Conservation (phyloP, 1,140 invertebrate species). For the Bombus superbus region DNA sequence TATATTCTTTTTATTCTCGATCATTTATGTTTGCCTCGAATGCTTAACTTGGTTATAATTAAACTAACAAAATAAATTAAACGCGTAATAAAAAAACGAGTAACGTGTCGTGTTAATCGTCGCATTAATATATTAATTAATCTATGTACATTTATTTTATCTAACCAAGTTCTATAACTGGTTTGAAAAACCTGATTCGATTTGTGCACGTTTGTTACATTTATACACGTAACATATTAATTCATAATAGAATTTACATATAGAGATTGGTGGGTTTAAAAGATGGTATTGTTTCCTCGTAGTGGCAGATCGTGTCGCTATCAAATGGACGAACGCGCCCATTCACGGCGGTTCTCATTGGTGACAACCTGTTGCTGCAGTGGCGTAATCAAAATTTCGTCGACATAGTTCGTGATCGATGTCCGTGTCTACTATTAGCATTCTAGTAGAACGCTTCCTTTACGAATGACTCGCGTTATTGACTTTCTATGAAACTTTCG, state of each 20-base stretch:
- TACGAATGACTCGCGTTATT: neutral
- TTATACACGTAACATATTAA: neutral
- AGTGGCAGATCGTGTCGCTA: slow-evolving; percentile 37
- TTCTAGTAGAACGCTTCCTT: neutral
- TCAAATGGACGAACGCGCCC: slow-evolving; percentile 58
- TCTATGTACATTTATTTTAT: neutral
- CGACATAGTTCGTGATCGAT: neutral
- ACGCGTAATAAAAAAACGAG: neutral
- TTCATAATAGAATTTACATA: neutral
- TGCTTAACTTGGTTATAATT: neutral
- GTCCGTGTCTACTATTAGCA: neutral
- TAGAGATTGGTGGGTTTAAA: slow-evolving; percentile 15
- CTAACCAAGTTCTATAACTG: neutral
- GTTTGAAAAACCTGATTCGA: neutral
- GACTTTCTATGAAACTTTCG: no score
- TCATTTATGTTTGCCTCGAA: neutral
- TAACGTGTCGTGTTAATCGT: neutral
- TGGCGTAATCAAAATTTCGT: slow-evolving; percentile 57
- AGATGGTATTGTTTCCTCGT: slow-evolving; percentile 26
- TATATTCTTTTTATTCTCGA: neutral
- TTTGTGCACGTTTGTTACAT: neutral
- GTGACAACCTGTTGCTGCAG: slow-evolving; percentile 67
- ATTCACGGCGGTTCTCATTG: slow-evolving; percentile 65
- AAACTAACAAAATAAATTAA: neutral
- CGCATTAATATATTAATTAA: neutral